These are phyloP conservation scores for Panopea generosa DNA, from an alignment of 2,888 invertebrate genomes.

Conservation along the genomic window DNA sequence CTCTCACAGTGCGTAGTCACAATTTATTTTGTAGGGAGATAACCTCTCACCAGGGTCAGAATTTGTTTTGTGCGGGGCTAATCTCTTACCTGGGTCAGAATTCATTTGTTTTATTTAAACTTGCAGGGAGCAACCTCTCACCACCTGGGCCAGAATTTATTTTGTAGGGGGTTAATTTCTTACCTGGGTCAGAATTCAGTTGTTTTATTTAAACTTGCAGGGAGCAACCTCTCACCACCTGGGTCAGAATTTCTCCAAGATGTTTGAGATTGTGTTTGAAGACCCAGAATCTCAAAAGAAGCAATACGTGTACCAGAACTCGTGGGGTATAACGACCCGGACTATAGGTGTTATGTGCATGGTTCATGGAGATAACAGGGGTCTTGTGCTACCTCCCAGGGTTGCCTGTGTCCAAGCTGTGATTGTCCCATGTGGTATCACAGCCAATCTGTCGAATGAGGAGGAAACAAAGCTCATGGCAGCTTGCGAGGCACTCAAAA, in stretches of 20 bases:
- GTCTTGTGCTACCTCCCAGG: constrained; percentile 96
- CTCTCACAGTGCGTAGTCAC: too few relatives aligned
- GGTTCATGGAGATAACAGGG: constrained; percentile 98
- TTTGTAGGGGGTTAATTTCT: too few relatives aligned
- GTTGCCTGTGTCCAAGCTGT: constrained; percentile 95
- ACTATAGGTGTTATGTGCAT: constrained; percentile 93
- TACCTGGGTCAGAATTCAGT: too few relatives aligned
- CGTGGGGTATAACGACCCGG: constrained; percentile 99
- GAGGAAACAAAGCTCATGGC: constrained; percentile 89
- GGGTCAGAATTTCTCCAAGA: constrained; percentile 99
- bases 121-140: constrained; percentile 96
- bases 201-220: constrained; percentile 60
- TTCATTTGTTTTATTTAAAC: too few relatives aligned
- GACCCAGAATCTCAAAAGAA: constrained; percentile 93
- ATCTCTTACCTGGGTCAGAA: too few relatives aligned
- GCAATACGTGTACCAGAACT: constrained; percentile 95
- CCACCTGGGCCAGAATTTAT: constrained; percentile 99
- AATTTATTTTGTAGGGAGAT: too few relatives aligned
- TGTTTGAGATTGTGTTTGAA: constrained; percentile 98
- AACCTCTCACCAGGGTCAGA: too few relatives aligned
- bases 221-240: constrained; percentile 99
- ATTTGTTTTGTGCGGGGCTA: too few relatives aligned
- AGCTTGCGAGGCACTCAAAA: constrained; percentile 90
- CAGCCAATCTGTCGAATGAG: constrained; percentile 91
- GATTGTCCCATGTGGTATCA: constrained; percentile 98